Percentiles rank a stretch among this genome's conserved stretches.
Evolutionary conservation across 1,140 invertebrate species (phyloP).

Genomic region (Drosophila lini): DNA sequence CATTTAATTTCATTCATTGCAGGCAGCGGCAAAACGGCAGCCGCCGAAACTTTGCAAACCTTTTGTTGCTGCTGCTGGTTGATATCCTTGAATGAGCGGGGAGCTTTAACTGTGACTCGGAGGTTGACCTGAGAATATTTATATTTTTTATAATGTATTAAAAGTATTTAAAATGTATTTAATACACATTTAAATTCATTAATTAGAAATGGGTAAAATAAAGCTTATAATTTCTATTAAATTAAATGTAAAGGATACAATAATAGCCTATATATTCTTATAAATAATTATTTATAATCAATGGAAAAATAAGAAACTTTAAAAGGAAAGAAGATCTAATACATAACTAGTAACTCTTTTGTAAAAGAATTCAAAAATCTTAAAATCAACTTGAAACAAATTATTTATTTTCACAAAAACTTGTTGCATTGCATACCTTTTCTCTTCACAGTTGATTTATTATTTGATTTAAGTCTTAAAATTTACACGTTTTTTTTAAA

Average conservation of each 20-base stretch:
- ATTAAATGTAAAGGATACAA: background rate
- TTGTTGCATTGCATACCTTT: background rate
- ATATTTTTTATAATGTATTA: too few species aligned
- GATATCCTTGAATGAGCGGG: background rate
- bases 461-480: background rate
- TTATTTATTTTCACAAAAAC: too few species aligned
- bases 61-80: constrained; percentile 26
- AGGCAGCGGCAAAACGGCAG: constrained; percentile 44
- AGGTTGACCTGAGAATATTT: background rate
- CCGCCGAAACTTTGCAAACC: constrained; percentile 55
- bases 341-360: background rate
- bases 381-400: background rate
- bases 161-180: background rate
- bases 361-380: background rate
- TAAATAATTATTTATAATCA: too few species aligned
- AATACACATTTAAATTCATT: background rate
- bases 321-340: background rate
- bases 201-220: background rate
- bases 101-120: background rate
- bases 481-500: background rate
- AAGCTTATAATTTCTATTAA: background rate
- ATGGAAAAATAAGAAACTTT: background rate
- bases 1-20: constrained; percentile 81
- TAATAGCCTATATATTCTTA: background rate
- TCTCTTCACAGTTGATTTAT: background rate